Conservation (phyloP, 2,113 vertebrate genomes). For the Saccopteryx leptura region DNA sequence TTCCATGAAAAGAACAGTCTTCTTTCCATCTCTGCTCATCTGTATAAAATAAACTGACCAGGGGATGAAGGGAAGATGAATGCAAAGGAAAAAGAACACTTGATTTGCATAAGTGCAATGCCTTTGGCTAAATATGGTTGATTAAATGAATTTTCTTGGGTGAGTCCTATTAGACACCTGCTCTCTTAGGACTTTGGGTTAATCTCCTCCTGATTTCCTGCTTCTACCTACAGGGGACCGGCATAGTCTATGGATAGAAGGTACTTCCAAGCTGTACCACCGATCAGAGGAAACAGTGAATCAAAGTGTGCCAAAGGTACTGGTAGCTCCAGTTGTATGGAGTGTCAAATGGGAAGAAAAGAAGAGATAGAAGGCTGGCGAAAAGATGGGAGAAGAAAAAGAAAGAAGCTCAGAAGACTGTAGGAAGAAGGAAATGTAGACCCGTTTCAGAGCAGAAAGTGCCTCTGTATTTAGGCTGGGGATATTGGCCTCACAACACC, state of each 20-base stretch:
- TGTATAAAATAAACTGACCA: slow-evolving; percentile 57
- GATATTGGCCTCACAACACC: not conserved
- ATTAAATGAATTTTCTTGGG: not conserved
- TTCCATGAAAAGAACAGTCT: not conserved
- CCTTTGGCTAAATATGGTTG: not conserved
- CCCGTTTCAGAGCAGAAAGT: not conserved
- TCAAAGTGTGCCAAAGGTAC: not conserved
- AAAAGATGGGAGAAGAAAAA: not conserved
- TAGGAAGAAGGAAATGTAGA: not conserved
- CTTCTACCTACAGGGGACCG: not conserved
- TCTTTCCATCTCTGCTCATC: slow-evolving; percentile 41
- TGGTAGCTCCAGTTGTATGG: not conserved
- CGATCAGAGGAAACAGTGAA: not conserved
- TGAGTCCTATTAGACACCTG: not conserved
- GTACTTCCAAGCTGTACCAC: not conserved
- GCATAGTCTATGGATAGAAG: not conserved
- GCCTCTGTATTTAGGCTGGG: not conserved
- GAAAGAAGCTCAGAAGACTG: not conserved
- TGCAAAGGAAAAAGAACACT: not conserved
- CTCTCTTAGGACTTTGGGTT: not conserved
- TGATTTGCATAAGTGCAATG: not conserved
- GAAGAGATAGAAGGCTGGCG: not conserved
- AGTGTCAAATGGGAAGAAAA: slow-evolving; percentile 15
- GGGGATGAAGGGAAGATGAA: slow-evolving; percentile 5
- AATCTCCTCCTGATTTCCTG: slow-evolving; percentile 19